A percentile compares a stretch with the other conserved stretches of the same genome.
These are phyloP conservation scores for Argynnis bischoffii DNA, from an alignment of 2,888 invertebrate genomes.

Conservation along the genomic window DNA sequence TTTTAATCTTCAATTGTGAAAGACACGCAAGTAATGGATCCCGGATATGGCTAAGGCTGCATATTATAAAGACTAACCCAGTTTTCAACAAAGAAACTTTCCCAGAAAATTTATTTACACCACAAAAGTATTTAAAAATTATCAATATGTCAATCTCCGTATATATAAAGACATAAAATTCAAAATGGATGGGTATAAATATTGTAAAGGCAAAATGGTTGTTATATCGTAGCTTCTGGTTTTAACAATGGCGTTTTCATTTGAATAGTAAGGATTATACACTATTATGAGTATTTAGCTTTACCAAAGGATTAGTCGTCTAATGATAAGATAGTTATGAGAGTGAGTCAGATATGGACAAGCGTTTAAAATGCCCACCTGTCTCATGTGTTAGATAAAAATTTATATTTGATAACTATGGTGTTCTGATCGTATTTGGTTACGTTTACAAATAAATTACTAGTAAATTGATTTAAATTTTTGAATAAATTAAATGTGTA, in stretches of 20 bases:
- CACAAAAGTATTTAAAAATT: not conserved
- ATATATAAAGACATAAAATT: slow-evolving; percentile 16
- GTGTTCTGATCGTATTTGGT: not conserved
- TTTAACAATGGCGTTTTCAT: slow-evolving; percentile 55
- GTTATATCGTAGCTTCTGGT: slow-evolving; percentile 42
- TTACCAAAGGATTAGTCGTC: slow-evolving; percentile 58
- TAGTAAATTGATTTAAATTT: too few relatives aligned
- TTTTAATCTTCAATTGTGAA: slow-evolving; percentile 49
- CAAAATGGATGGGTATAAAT: slow-evolving; percentile 15
- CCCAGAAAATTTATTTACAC: slow-evolving; percentile 41
- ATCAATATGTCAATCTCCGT: slow-evolving; percentile 7
- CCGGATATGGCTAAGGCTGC: slow-evolving; percentile 62
- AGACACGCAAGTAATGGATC: slow-evolving; percentile 67
- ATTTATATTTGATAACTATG: not conserved
- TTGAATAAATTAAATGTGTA: too few relatives aligned
- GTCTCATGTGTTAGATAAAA: slow-evolving; percentile 1
- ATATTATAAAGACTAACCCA: slow-evolving; percentile 46
- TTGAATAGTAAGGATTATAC: slow-evolving; percentile 64
- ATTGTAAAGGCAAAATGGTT: slow-evolving; percentile 17
- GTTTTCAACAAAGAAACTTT: slow-evolving; percentile 47
- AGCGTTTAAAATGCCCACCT: slow-evolving; percentile 17
- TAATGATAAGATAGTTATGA: slow-evolving; percentile 66
- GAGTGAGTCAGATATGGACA: slow-evolving; percentile 40
- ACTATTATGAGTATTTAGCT: slow-evolving; percentile 56
- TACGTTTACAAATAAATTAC: not conserved